These are phyloP conservation scores for Rafetus swinhoei DNA, from an alignment of 2,113 vertebrate species.

Conservation along the genomic window DNA sequence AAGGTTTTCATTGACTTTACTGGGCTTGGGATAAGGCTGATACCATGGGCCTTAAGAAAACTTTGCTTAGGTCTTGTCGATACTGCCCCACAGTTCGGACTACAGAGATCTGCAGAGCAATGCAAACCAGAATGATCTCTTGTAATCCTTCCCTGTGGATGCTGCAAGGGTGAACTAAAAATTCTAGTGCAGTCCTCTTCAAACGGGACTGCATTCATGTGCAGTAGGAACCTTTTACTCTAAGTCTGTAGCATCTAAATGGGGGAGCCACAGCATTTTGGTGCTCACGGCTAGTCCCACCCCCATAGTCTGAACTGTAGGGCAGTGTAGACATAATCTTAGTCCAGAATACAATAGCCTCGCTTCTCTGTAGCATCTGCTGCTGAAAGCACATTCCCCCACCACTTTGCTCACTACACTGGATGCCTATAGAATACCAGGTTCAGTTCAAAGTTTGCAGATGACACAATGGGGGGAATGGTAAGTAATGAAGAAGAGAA, in stretches of 20 bases:
- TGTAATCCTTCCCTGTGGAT: not conserved
- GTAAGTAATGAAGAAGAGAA: not conserved
- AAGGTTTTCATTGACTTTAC: not conserved
- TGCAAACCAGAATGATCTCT: not conserved
- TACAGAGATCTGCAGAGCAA: not conserved
- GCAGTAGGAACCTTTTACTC: not conserved
- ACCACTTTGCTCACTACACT: too few species aligned
- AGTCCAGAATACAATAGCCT: not conserved
- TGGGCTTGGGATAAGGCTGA: not conserved
- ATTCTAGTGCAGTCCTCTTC: not conserved
- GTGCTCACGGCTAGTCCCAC: not conserved
- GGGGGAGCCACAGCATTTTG: not conserved
- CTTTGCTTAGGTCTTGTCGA: not conserved
- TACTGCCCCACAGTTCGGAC: too few species aligned
- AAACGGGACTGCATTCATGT: not conserved
- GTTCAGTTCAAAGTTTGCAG: not conserved
- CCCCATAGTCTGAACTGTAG: not conserved
- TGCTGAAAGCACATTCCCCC: not conserved
- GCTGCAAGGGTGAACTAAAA: not conserved
- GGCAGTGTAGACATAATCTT: fast-evolving
- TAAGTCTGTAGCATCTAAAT: not conserved
- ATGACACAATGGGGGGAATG: not conserved
- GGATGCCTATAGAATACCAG: not conserved
- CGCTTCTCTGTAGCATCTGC: not conserved
- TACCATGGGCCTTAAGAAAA: not conserved